Percentiles rank a stretch among this genome's conserved stretches.
Conservation (phyloP, 2,113 vertebrate genomes). For the Rattus rattus region DNA sequence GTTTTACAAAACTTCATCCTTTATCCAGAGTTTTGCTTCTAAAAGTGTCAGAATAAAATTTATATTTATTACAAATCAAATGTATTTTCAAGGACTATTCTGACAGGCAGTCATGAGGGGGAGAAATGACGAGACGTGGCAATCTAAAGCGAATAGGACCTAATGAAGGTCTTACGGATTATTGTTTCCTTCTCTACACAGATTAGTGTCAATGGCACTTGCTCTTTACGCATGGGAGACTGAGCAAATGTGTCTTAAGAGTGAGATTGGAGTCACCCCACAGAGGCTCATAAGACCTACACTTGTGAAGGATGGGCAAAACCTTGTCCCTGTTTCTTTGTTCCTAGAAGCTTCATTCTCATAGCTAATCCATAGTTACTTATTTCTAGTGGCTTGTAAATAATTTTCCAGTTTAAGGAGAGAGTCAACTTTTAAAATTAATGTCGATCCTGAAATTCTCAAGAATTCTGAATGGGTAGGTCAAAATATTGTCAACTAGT, state of each 20-base stretch:
- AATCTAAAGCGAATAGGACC: slow-evolving; percentile 49
- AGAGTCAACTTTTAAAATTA: background rate
- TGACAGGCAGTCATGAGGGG: slow-evolving; percentile 48
- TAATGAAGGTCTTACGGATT: slow-evolving; percentile 75
- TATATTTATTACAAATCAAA: slow-evolving; percentile 57
- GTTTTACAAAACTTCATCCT: background rate
- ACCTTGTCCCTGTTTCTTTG: slow-evolving; percentile 9
- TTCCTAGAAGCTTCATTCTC: background rate
- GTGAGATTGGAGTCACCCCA: background rate
- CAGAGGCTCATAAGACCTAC: background rate
- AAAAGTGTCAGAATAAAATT: slow-evolving; percentile 36
- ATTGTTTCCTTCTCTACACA: slow-evolving; percentile 60
- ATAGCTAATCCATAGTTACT: background rate
- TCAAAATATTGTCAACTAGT: slow-evolving; percentile 12
- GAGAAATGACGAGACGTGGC: slow-evolving; percentile 63
- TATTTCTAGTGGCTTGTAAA: slow-evolving; percentile 40
- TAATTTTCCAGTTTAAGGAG: slow-evolving; percentile 33
- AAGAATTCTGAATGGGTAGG: background rate
- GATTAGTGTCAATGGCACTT: slow-evolving; percentile 75
- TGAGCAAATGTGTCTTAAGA: slow-evolving; percentile 62
- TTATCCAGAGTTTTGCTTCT: slow-evolving; percentile 1
- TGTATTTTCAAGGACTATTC: slow-evolving; percentile 37
- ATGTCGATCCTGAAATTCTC: slow-evolving; percentile 4
- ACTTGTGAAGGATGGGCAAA: background rate
- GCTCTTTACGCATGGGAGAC: slow-evolving; percentile 64